A percentile compares a stretch with the other conserved stretches of the same genome.
phyloP scores from a whole-genome alignment of 2,888 invertebrate species.

The Pterostichus niger region DNA sequence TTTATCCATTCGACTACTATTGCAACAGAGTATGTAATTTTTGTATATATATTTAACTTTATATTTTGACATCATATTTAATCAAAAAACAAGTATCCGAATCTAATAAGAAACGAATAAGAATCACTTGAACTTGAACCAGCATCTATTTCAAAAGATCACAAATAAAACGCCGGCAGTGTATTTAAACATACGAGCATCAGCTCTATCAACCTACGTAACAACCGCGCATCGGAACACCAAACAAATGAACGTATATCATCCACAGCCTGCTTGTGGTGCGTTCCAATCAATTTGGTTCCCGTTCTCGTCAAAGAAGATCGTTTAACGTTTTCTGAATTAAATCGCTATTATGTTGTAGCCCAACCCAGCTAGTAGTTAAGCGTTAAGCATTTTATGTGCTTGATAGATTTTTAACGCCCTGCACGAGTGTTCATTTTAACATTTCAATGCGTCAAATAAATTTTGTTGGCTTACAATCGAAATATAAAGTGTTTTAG shows the following conservation, averaged over 20 bases:
- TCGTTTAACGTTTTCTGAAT: slow-evolving; percentile 17
- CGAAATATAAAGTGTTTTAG: slow-evolving; percentile 42
- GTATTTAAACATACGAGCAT: too few relatives aligned
- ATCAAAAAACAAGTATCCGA: too few relatives aligned
- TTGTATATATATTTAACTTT: too few relatives aligned
- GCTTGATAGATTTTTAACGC: slow-evolving; percentile 47
- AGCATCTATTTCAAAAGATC: neutral
- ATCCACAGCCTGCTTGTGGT: slow-evolving; percentile 20
- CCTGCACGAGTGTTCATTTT: slow-evolving; percentile 14
- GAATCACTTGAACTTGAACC: neutral
- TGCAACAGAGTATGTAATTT: too few relatives aligned
- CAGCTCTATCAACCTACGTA: neutral
- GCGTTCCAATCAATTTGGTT: slow-evolving; percentile 53
- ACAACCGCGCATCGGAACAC: slow-evolving; percentile 16
- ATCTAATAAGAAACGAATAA: neutral
- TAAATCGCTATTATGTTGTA: slow-evolving; percentile 53
- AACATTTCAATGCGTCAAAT: slow-evolving; percentile 61
- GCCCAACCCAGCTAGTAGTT: slow-evolving; percentile 37
- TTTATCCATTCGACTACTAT: too few relatives aligned
- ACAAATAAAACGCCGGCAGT: neutral
- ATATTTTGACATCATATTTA: too few relatives aligned
- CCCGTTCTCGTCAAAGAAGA: slow-evolving; percentile 13
- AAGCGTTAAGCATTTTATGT: neutral
- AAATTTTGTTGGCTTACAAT: slow-evolving; percentile 31
- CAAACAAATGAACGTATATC: slow-evolving; percentile 58